Evolutionary conservation across 2,888 invertebrate genomes (phyloP).

Genomic region (Podabrus alpinus): DNA sequence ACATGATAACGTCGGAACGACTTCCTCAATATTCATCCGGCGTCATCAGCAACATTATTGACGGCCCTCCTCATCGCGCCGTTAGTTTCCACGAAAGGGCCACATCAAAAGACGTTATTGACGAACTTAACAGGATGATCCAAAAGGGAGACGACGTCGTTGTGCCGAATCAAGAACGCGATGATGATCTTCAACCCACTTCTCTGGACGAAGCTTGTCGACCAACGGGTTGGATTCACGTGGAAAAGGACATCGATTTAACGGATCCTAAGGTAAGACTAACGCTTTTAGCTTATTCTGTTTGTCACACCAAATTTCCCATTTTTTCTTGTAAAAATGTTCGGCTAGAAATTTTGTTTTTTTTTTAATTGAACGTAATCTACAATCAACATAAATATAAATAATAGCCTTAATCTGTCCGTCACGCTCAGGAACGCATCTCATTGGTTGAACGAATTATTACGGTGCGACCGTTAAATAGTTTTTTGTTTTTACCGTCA

Average conservation of each 20-base stretch:
- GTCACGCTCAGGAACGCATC: too few relatives aligned
- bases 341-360: too few relatives aligned
- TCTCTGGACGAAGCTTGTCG: constrained; percentile 67
- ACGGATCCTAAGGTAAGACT: constrained; percentile 74
- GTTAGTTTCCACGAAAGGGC: constrained; percentile 75
- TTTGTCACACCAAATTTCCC: too few relatives aligned
- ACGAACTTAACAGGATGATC: constrained; percentile 71
- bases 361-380: too few relatives aligned
- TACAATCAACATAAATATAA: too few relatives aligned
- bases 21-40: constrained; percentile 50
- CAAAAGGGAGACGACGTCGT: constrained; percentile 60
- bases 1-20: constrained; percentile 52
- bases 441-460: too few relatives aligned
- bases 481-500: too few relatives aligned
- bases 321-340: too few relatives aligned
- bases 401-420: too few relatives aligned
- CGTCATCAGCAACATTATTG: constrained; percentile 52
- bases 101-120: constrained; percentile 76
- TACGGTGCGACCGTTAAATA: too few relatives aligned
- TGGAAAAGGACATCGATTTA: constrained; percentile 76
- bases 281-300: background rate
- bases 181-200: constrained; percentile 36
- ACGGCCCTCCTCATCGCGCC: constrained; percentile 61
- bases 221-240: constrained; percentile 80
- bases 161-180: constrained; percentile 31